Evolutionary conservation across 2,797 vertebrate species (phyloP), one percentile per base, ranked within the genome.

Genomic region (Schizothorax lantsangensis): DNA sequence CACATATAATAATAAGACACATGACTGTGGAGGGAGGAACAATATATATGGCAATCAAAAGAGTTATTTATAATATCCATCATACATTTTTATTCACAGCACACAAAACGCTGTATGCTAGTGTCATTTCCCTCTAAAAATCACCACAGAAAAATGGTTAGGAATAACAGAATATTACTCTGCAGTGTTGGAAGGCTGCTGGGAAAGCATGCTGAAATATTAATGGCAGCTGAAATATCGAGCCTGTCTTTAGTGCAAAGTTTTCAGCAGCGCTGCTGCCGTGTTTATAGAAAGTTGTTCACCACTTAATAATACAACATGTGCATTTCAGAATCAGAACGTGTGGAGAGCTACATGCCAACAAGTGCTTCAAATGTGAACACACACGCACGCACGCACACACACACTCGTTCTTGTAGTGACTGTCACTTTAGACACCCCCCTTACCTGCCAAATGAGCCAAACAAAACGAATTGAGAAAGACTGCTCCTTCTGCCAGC

Each of bases 151-250:
- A 85, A 66, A 88, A 84, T 79, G 72, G 81, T 75, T 74, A 43
- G 87, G 88, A 90, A 90, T 90, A 90, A 87, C 87, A 87, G 84
- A 88, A 89, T 88, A 89, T 88, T 73, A 88, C 82, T 89, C 87
- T 85, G 85, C 68, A 79, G 54, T 47, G 72, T 85, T 86, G 87
- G 87, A 89, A 84, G 84, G 89, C 82, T 77, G 87, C 84, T 88
- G 88, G 78, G 81, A 88, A 88, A 88, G 78, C 86, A 78, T 83
- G 30, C 68, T 91, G 83, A 91, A 91, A 91, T 89, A 90, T 91
- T 91, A 91, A 91, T 88, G 84, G 79, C 57, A 81, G 74, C 89
- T 91, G 87, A 92, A 92, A 90, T 90, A 92, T 91, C 87, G 86
- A 92, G 82, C 73, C 71, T 84, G 75, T 86, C 86, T 88, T 86